phyloP scores from a whole-genome alignment of 2,888 invertebrate genomes.

The Anthophora plumipes region DNA sequence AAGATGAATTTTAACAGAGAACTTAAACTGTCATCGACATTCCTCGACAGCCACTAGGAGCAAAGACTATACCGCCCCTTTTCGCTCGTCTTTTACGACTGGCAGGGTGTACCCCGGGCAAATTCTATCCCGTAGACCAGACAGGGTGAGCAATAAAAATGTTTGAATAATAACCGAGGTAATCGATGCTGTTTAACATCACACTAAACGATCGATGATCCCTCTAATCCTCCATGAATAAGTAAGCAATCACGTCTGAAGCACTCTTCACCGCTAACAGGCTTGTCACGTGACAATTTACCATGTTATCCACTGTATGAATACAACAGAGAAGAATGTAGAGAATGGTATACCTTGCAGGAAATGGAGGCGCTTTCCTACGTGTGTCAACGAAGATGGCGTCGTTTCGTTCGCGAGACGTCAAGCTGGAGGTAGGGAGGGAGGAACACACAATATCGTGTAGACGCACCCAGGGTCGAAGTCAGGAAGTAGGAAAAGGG shows the following conservation, averaged over 20 bases:
- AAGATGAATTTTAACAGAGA: constrained; percentile 25
- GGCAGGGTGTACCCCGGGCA: neutral
- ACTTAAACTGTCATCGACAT: constrained; percentile 30
- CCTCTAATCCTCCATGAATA: constrained; percentile 31
- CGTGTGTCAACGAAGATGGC: constrained; percentile 49
- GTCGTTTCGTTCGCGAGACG: constrained; percentile 51
- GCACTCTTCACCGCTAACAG: neutral
- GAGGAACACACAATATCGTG: constrained; percentile 42
- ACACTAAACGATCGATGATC: constrained; percentile 25
- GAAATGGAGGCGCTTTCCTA: constrained; percentile 54
- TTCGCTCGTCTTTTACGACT: constrained; percentile 16
- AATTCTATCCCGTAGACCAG: neutral
- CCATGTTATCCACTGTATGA: neutral
- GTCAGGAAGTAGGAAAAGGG: constrained; percentile 61
- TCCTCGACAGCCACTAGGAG: neutral
- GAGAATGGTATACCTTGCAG: constrained; percentile 42
- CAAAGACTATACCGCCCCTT: constrained; percentile 24
- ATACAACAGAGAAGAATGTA: constrained; percentile 25
- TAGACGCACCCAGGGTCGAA: constrained; percentile 38
- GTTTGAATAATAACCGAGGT: constrained; percentile 42
- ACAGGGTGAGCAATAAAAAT: constrained; percentile 37
- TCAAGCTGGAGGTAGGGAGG: constrained; percentile 4
- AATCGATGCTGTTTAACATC: constrained; percentile 29
- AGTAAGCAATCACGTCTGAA: constrained; percentile 5
- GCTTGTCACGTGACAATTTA: constrained; percentile 41